Base-by-base conservation (phyloP, 2,113 vertebrate genomes). In the Saguinus midas region DNA sequence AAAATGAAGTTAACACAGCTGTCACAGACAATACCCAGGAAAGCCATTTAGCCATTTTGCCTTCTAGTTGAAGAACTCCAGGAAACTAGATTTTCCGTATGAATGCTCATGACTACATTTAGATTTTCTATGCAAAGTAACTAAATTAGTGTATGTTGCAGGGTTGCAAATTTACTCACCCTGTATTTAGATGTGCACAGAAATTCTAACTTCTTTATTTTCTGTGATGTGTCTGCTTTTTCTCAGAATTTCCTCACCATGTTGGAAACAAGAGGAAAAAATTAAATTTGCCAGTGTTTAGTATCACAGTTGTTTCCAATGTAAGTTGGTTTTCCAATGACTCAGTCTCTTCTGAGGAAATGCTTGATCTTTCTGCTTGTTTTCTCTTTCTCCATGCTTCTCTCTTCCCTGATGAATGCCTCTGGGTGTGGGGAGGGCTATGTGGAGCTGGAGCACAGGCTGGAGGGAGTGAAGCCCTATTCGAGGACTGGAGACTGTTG, bases 41-140 rank as follows among this genome's bases (percentile, higher is more conserved):
- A 91, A 88, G 20, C 6, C 27, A 29, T 55, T 58, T 23, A 55
- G 21, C 10, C 73, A 17, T 70, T 58, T 73, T 79, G 40, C 61
- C 35, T 91, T 91, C 50, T 72, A 68, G 23, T 87, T 89, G 55
- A 85, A 94, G 16, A 93, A 52, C 14, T 52, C n/a, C 48, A 89
- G 73, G 25, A 84, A 92, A 86, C 89, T 55, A 29, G 0, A 3
- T 75, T 96, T 95, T 64, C 84, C 91, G 21, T 93, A 20, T 66
- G 55, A 91, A 68, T 70, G 66, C 1, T 55, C 84, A 48, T 21
- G 55, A 64, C 52, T 66, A 35, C 85, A 73, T 79, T 83, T 83
- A 91, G 43, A 76, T 83, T 89, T 91, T 87, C 92, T 68, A 79
- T 23, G 29, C 66, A 88, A 90, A 89, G 48, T 83, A 94, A 96